These are phyloP conservation scores for Batillaria attramentaria DNA, from an alignment of 1,140 invertebrate species.

Conservation along the genomic window DNA sequence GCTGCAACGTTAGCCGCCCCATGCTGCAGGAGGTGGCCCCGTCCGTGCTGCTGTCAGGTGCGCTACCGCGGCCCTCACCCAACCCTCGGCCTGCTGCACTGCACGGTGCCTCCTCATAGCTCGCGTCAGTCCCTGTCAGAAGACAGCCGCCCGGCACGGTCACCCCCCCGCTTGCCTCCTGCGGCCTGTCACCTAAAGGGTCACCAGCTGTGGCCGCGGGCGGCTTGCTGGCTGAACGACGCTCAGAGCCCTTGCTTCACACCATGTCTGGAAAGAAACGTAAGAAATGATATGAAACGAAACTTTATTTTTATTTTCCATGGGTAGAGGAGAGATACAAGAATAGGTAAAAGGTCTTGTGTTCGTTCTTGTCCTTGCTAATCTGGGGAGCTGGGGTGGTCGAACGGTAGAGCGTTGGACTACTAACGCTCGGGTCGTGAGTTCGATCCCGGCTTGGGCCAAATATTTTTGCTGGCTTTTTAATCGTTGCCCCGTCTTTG, in stretches of 20 bases:
- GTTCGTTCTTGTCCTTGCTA: no score
- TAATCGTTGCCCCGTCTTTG: no score
- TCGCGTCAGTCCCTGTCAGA: neutral
- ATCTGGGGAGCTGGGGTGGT: no score
- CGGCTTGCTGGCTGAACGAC: neutral
- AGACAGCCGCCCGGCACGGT: neutral
- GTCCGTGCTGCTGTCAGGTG: neutral
- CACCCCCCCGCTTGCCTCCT: constrained; percentile 15
- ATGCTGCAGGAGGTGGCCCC: neutral
- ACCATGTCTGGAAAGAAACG: no score
- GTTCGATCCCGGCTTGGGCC: no score
- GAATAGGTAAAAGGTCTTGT: no score
- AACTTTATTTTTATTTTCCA: no score
- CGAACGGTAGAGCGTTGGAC: no score
- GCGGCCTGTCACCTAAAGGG: neutral
- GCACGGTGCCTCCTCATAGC: neutral
- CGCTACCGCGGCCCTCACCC: neutral
- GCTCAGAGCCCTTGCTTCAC: neutral
- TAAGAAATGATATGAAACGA: no score
- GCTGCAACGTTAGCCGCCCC: constrained; percentile 7
- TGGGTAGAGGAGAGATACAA: no score
- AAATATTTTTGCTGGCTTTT: no score
- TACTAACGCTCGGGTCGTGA: no score
- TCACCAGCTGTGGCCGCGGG: constrained; percentile 1
- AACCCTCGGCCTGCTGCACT: neutral